Evolutionary conservation across 2,888 invertebrate species (phyloP), one percentile per base, ranked within the genome.

Genomic region (Adineta ricciae): DNA sequence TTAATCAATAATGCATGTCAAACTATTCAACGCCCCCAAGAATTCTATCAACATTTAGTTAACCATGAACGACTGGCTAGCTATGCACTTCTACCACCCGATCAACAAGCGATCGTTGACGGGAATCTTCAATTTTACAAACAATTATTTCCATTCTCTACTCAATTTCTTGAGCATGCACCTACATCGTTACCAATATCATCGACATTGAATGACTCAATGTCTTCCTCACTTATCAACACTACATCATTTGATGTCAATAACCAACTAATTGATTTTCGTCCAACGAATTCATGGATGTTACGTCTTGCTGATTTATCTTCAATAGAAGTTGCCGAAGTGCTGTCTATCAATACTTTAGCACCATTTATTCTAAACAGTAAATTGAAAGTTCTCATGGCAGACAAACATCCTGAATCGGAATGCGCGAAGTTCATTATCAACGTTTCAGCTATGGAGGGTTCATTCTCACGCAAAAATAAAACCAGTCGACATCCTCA

Each of bases 401-500:
- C 54, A 32, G 38, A 56, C 11, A 64, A 27, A 64, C 56, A 64
- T 27, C 27, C n/a, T 24, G 56, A 83, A 36, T 14, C 9, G 27
- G 49, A 83, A 83, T 36, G 32, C 27, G 36, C 24, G 0, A 83
- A 84, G 27, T 87, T 83, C 27, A 73, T 87, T 46, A 83, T 87
- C 27, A 85, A 87, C 32, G 87, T 87, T 9, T 87, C 87, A 16
- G 86, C 87, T 1, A 87, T 87, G 87, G 87, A 87, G 72, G 87
- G 87, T n/a, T 85, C 87, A 83, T 87, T 87, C 73, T 38, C 72
- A 78, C 83, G 86, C 19, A 46, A 86, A 73, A 87, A 87, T 54
- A 41, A 54, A 83, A 86, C 86, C 3, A 52, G 72, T 24, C 50
- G 54, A 56, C 87, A 87, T 85, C 87, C 87, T 7, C 87, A 87